Evolutionary conservation across 2,113 vertebrate species (phyloP), one percentile per base, ranked within the genome.

Genomic region (Alexandromys fortis): DNA sequence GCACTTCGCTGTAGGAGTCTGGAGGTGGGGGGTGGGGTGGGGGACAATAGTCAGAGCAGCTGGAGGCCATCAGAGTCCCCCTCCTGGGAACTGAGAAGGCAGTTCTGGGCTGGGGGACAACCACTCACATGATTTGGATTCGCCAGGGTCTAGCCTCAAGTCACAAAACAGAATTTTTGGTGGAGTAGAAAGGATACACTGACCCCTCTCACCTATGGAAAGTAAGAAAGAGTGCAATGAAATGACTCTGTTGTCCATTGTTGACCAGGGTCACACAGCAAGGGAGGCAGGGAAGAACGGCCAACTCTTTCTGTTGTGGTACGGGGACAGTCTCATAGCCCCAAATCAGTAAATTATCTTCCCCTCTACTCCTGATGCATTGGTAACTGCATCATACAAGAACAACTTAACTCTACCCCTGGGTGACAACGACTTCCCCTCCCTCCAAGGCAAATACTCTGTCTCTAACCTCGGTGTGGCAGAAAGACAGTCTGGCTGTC

Each of bases 91-190:
- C 70, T 49, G 3, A 83, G 72, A 73, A 91, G 68, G 75, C 89
- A 76, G 72, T 70, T 45, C 45, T 17, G 79, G 93, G 72, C 26
- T 47, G 76, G 58, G 85, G 22, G 77, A 67, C 42, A 87, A 19
- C 67, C 63, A 98, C 99, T 63, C 97, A 99, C 98, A 99, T 33
- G 98, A 99, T 98, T 99, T 99, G 93, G 99, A 99, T 97, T 99
- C 99, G 94, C 99, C 99, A 0, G 99, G 99, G 95, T 99, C 99
- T 97, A 99, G 98, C 38, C 99, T 97, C 93, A 99, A 98, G 97
- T 99, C 99, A 98, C 99, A 99, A 98, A 99, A 99, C 38, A 99
- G 98, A 97, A 99, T 99, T 98, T 99, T 99, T 4, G 99, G 99
- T 79, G 99, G 99, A 0, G 99, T 99, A 92, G 99, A 99, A 94